Base-by-base conservation (phyloP, 1,140 invertebrate species). In the Condylostylus longicornis region DNA sequence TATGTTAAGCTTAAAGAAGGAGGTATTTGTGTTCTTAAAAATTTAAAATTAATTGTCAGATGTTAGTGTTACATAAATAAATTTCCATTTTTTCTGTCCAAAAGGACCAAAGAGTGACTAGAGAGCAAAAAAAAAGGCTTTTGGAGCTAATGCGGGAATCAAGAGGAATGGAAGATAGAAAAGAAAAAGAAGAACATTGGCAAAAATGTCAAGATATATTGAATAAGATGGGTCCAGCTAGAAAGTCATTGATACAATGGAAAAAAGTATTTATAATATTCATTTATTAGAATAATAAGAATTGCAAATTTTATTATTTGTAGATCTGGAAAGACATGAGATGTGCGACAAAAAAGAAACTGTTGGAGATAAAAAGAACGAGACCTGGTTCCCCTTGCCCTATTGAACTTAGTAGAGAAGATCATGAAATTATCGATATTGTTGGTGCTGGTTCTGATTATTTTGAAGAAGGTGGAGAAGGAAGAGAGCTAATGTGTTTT, bases 231-330 rank as follows among this genome's bases (percentile, higher is more conserved):
- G 55, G 55, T 1, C 55, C 55, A 25, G n/a, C n/a, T n/a, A 58
- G 58, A 18, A 58, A 58, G 41, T 58, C 55, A n/a, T 58, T 58
- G 2, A 58, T 58, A 14, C 55, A 58, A 22, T 58, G 55, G 55
- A 58, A 58, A 27, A 58, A 58, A 45, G 55, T 58, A 12, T 41
- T 40, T 22, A 14, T 2, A 4, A n/a, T 12, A 13, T 5, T 5
- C 0, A 2, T 12, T 7, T 2, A n/a, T n/a, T n/a, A n/a, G n/a
- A n/a, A n/a, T n/a, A n/a, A n/a, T n/a, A n/a, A n/a, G n/a, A n/a
- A n/a, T n/a, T n/a, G n/a, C n/a, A n/a, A n/a, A n/a, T n/a, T n/a
- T n/a, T n/a, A n/a, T n/a, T n/a, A n/a, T n/a, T n/a, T n/a, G n/a
- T n/a, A 58, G 54, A 58, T 54, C 28, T 58, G 54, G 54, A 49